phyloP scores from a whole-genome alignment of 2,113 vertebrate genomes.

The Colius striatus region DNA sequence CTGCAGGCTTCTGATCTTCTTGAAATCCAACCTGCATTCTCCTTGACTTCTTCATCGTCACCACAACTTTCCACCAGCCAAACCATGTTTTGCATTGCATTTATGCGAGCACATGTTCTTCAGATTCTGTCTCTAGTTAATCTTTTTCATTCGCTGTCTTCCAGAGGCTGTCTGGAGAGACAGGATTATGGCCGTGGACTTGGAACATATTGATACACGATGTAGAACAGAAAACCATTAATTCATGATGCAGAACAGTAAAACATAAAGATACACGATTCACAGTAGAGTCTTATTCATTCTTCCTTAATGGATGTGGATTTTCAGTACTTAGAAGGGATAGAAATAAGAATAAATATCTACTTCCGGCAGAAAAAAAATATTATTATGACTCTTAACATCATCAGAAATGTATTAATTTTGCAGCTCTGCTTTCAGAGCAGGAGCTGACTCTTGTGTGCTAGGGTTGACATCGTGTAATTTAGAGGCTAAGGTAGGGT shows the following conservation, averaged over 20 bases:
- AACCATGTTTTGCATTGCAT: rapidly evolving
- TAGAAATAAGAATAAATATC: neutral
- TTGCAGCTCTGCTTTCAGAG: neutral
- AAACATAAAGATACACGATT: neutral
- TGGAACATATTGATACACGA: neutral
- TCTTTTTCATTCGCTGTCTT: neutral
- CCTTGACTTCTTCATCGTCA: conserved; percentile 29
- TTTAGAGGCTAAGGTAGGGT: neutral
- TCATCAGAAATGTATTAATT: neutral
- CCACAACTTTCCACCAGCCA: neutral
- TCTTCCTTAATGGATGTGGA: neutral
- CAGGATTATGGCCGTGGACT: conserved; percentile 3
- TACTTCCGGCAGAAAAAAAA: neutral
- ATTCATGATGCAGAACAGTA: neutral
- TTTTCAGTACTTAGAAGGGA: neutral
- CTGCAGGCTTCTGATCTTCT: conserved; percentile 10
- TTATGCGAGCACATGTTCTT: conserved; percentile 30
- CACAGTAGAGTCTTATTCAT: neutral
- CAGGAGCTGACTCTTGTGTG: neutral
- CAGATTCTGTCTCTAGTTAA: conserved; percentile 32
- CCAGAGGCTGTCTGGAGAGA: conserved; percentile 5
- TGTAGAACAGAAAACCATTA: neutral
- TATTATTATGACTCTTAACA: neutral
- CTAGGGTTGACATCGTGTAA: neutral
- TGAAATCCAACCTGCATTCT: conserved; percentile 9